phyloP scores from a whole-genome alignment of 2,113 vertebrate species.

The Emydura subglobosa region DNA sequence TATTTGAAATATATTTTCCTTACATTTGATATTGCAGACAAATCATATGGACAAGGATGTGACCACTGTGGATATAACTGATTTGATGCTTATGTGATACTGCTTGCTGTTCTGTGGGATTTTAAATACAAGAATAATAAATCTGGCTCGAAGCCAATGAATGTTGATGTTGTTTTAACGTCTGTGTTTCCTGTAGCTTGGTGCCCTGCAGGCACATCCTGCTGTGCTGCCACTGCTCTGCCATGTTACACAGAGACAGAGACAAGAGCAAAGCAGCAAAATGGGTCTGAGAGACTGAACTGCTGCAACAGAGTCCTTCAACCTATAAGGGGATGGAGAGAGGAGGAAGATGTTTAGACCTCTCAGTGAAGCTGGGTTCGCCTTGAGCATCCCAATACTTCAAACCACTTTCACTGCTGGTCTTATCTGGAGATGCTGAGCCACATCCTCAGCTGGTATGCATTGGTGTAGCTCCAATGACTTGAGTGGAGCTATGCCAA shows the following conservation, averaged over 20 bases:
- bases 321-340: fast-evolving
- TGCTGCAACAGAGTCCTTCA: not conserved
- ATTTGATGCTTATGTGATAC: not conserved
- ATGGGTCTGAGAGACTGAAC: fast-evolving
- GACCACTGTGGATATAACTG: not conserved
- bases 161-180: not conserved
- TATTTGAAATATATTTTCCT: not conserved
- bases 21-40: not conserved
- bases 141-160: not conserved
- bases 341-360: not conserved
- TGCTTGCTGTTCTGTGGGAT: constrained; percentile 1
- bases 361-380: not conserved
- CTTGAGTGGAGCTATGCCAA: not conserved
- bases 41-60: not conserved
- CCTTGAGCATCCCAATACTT: not conserved
- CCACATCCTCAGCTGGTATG: not conserved
- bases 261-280: not conserved
- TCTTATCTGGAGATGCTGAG: fast-evolving
- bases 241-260: not conserved
- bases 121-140: not conserved
- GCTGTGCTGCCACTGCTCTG: fast-evolving
- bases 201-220: fast-evolving
- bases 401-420: not conserved
- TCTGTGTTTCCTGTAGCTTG: fast-evolving
- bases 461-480: fast-evolving